Percentiles rank a stretch among this genome's conserved stretches.
Evolutionary conservation across 2,797 vertebrate species (phyloP).

Genomic region (Dallia pectoralis): DNA sequence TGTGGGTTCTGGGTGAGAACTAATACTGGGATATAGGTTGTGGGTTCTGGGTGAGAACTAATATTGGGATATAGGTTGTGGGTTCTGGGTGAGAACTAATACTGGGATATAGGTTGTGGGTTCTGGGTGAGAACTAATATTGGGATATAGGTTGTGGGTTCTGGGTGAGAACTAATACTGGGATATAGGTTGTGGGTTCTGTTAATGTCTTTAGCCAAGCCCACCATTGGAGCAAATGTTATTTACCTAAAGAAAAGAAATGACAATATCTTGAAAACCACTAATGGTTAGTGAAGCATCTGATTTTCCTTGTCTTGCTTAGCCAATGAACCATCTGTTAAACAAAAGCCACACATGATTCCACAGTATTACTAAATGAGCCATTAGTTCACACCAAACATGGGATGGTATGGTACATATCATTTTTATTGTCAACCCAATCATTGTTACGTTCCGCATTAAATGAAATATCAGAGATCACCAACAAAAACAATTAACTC

Average conservation of each 20-base stretch:
- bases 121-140: background rate
- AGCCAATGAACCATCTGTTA: background rate
- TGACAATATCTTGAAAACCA: constrained; percentile 37
- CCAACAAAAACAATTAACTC: background rate
- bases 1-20: background rate
- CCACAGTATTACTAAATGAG: background rate
- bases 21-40: constrained; percentile 23
- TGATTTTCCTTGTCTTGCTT: constrained; percentile 32
- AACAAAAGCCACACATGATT: constrained; percentile 11
- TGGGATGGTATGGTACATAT: constrained; percentile 9
- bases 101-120: constrained; percentile 19
- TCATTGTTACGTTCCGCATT: background rate
- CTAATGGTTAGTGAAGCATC: constrained; percentile 24
- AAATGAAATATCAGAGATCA: background rate
- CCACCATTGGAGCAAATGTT: constrained; percentile 43
- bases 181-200: constrained; percentile 44
- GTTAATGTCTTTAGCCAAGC: constrained; percentile 36
- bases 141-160: constrained; percentile 14
- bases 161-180: background rate
- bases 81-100: background rate
- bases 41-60: background rate
- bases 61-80: constrained; percentile 22
- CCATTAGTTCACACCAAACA: background rate
- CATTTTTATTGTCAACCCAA: constrained; percentile 14
- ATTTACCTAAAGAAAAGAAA: constrained; percentile 58